These are phyloP conservation scores for Caerostris darwini DNA, from an alignment of 1,140 invertebrate species.

Conservation along the genomic window DNA sequence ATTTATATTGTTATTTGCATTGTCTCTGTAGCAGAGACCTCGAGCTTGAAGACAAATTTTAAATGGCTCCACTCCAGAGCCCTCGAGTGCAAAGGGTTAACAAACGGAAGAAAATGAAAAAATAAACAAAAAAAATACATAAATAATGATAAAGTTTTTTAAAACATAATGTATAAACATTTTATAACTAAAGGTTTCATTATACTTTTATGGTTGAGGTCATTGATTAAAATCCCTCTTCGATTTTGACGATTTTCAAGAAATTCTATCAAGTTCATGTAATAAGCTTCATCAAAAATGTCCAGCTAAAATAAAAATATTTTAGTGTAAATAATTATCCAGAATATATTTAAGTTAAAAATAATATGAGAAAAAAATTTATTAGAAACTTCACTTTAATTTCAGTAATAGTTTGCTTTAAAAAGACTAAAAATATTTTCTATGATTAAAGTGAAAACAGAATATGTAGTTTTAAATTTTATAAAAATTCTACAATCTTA, in stretches of 20 bases:
- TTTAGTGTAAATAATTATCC: not conserved
- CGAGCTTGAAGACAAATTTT: too few relatives aligned
- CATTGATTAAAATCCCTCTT: constrained; percentile 83
- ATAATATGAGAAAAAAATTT: not conserved
- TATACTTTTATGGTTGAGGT: constrained; percentile 83
- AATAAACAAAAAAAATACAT: not conserved
- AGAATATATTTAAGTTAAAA: not conserved
- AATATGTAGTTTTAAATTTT: not conserved
- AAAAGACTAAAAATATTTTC: not conserved
- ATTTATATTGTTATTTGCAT: too few relatives aligned
- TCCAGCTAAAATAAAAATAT: not conserved
- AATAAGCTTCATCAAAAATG: constrained; percentile 85
- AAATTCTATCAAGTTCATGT: constrained; percentile 86
- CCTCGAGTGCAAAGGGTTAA: too few relatives aligned
- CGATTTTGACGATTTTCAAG: constrained; percentile 87
- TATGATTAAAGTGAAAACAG: not conserved
- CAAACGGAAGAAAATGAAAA: not conserved
- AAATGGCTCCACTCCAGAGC: not conserved
- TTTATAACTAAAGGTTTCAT: too few relatives aligned
- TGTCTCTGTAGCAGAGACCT: too few relatives aligned
- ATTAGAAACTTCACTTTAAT: not conserved
- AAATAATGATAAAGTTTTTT: not conserved
- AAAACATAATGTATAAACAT: constrained; percentile 79
- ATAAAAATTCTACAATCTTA: not conserved
- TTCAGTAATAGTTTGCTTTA: not conserved